Base-by-base conservation (phyloP, 2,888 invertebrate species). In the Biston betularia region DNA sequence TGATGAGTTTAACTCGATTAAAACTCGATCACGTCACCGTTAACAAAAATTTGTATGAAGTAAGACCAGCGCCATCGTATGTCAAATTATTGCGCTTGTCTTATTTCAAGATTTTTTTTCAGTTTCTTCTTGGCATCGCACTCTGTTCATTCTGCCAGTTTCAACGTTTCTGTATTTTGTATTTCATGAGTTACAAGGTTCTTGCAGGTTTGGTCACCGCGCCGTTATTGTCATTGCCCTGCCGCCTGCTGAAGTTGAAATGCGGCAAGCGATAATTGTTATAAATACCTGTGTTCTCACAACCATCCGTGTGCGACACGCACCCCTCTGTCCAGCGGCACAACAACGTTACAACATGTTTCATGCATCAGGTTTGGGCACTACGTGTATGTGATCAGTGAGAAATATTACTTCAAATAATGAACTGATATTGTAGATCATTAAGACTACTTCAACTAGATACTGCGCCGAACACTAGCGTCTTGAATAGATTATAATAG, bases 261-360 rank as follows among this genome's bases (percentile, higher is more conserved):
- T 58, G 6, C n/a, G 15, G 6, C 38, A 34, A 33, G 7, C 24
- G n/a, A 50, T 14, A 63, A 44, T 40, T 58, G 14, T 48, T 50
- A 33, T 63, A 63, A 96, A 97, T 97, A 97, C 97, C 97, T 95
- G 97, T 97, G 94, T 97, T 97, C 94, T 98, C 97, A 95, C 97
- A 98, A 95, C 97, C 97, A 94, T 98, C 97, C 92, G 97, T 96
- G 95, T 98, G 97, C 89, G 97, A 97, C 91, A 97, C 96, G 95
- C 97, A 97, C 94, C 97, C 97, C 94, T 97, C 97, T 94, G 97
- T 95, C 97, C 97, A 95, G 95, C 93, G 86, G 93, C 93, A 93
- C 86, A 92, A 95, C 94, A 95, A 94, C 71, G 64, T 70, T 94
- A 94, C 94, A 95, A 94, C 92, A 95, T 90, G 90, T 88, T 90